These are phyloP conservation scores for Lontra canadensis DNA, from an alignment of 2,113 vertebrate species.

Conservation along the genomic window DNA sequence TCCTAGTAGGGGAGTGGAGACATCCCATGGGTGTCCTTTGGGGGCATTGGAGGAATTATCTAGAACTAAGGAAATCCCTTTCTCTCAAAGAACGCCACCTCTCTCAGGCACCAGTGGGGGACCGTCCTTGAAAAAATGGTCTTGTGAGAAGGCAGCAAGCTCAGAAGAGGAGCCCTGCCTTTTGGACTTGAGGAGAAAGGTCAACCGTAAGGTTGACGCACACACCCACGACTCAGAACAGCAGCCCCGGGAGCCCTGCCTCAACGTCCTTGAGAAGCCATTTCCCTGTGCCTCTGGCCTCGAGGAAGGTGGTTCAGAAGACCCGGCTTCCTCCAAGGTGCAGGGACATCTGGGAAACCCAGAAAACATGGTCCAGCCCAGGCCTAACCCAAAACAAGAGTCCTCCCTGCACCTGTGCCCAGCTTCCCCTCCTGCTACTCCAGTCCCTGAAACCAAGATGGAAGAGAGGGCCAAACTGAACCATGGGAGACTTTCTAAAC, in stretches of 20 bases:
- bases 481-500: neutral
- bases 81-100: neutral
- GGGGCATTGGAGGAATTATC: neutral
- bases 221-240: slow-evolving; percentile 80
- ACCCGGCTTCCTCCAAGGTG: slow-evolving; percentile 61
- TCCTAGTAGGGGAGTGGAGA: neutral
- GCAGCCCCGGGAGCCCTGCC: slow-evolving; percentile 87
- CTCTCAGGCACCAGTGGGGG: neutral
- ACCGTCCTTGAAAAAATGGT: slow-evolving; percentile 27
- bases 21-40: neutral
- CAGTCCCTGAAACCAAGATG: neutral
- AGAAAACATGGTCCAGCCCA: accelerated
- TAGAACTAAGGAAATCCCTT: accelerated
- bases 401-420: neutral
- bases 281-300: slow-evolving; percentile 77
- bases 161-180: slow-evolving; percentile 86
- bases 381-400: neutral
- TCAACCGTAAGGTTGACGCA: slow-evolving; percentile 61
- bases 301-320: slow-evolving; percentile 83
- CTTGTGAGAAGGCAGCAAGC: slow-evolving; percentile 70
- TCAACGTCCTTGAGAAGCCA: slow-evolving; percentile 84
- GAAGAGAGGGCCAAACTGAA: slow-evolving; percentile 18
- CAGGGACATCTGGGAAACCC: neutral
- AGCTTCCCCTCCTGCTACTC: neutral
- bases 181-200: slow-evolving; percentile 83